Evolutionary conservation across 2,888 invertebrate genomes (phyloP), one percentile per base, ranked within the genome.

Genomic region (Lottia scabra): DNA sequence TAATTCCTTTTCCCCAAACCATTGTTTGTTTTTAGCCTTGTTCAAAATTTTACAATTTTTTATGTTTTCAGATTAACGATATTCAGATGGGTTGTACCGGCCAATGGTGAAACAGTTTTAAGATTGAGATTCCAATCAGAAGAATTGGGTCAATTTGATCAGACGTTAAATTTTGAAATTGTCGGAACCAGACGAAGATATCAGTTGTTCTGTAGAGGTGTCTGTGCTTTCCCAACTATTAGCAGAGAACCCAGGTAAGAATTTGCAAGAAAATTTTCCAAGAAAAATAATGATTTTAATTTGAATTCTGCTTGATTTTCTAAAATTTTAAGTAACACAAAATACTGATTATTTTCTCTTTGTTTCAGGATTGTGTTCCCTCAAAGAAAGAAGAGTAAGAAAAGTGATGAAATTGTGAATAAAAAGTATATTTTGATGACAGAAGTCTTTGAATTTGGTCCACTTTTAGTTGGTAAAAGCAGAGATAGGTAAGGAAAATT

Each of bases 151-250:
- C 88, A 90, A 79, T 90, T 89, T 84, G 89, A 90, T 74, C 89
- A 90, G 80, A 89, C 89, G 1, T 74, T 90, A 65, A 90, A 88
- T 78, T 90, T 90, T 85, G 90, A 90, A 78, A 87, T 90, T 68
- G 80, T 88, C 38, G 89, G 89, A 43, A 89, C 89, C 30, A 81
- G 87, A 65, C 70, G 89, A 63, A 78, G 87, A 23, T 90, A 90
- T 82, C 89, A 89, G 79, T 78, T 90, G 65, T 88, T 87, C 78
- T 89, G 89, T 72, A 82, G 89, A n/a, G 90, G 89, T 30, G 81
- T 89, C 23, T 90, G 89, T 81, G 86, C 89, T 19, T 90, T 89
- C 81, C 90, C 90, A 16, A 85, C 85, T 23, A 90, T 90, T 73
- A 88, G 89, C 79, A 79, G 87, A 71, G 90, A 90, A 78, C 90